Evolutionary conservation across 2,797 vertebrate species (phyloP), one percentile per base, ranked within the genome.

Genomic region (Champsocephalus esox): DNA sequence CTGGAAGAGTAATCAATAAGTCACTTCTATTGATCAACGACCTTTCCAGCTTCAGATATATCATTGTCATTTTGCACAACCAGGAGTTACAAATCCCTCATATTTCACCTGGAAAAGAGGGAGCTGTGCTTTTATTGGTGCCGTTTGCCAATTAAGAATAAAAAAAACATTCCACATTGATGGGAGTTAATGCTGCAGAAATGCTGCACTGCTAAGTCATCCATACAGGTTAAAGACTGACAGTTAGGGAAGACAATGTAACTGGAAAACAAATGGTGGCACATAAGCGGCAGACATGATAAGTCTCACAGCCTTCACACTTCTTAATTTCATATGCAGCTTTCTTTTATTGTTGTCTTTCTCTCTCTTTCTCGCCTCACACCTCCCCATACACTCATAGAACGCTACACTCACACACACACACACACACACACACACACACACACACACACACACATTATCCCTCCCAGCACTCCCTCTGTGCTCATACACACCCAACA

Each of bases 401-500:
- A 73, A 61, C 55, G 17, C 66, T 28, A 69, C 82, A 77, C 83
- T 64, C 82, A 77, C 78, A 70, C 66, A 14, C 41, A 45, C n/a
- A 69, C 59, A 71, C 19, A 19, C 19, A 19, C 19, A 19, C 19
- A 19, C 19, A 19, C 19, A 19, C 66, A 14, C 41, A 45, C 19
- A 69, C 59, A 71, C 21, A 69, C 82, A 77, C 78, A 70, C 66
- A 14, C 41, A 45, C 19, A 69, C 59, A 71, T 69, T 45, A 78
- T 72, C 59, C 56, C 66, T 55, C 28, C 13, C 56, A 66, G 44
- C 80, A 84, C 79, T 66, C 81, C 73, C 60, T 17, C 60, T 43
- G 66, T 41, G 58, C 69, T 75, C 77, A 82, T 54, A 73, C 62
- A 69, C 75, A 78, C 79, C 70, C 85, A 80, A 87, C 79, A 88